phyloP scores from a whole-genome alignment of 1,140 invertebrate genomes.

The Megathymus violae region DNA sequence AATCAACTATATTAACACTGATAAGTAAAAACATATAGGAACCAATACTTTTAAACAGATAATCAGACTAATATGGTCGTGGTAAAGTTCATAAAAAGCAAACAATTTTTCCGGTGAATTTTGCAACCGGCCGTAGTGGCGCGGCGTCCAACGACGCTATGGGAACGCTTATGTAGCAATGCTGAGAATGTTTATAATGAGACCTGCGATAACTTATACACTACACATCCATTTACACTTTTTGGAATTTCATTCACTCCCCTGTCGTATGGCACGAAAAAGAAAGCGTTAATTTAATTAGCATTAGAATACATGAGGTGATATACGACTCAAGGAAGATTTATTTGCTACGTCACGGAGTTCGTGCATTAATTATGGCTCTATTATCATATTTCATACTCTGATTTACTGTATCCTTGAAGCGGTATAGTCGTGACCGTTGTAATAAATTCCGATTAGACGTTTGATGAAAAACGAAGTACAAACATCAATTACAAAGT shows the following conservation, averaged over 20 bases:
- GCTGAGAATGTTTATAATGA: conserved; percentile 69
- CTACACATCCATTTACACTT: conserved; percentile 70
- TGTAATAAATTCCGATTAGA: not conserved
- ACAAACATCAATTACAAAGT: no score
- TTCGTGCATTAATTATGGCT: conserved; percentile 15
- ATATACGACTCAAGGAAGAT: conserved; percentile 62
- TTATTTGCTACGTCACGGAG: conserved; percentile 44
- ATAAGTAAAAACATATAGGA: not conserved
- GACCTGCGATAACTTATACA: conserved; percentile 68
- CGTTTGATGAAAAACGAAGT: no score
- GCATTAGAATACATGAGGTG: conserved; percentile 62
- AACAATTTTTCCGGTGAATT: conserved; percentile 16
- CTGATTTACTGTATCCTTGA: conserved; percentile 12
- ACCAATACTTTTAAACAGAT: not conserved
- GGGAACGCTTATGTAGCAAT: conserved; percentile 51
- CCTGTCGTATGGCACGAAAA: conserved; percentile 62
- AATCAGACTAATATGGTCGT: not conserved
- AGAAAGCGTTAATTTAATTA: conserved; percentile 76
- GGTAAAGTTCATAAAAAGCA: conserved; percentile 9
- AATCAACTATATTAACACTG: no score
- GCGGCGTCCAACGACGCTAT: conserved; percentile 28
- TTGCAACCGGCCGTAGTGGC: conserved; percentile 3
- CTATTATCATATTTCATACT: conserved; percentile 21
- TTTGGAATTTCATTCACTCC: conserved; percentile 75
- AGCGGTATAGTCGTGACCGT: not conserved